phyloP scores from a whole-genome alignment of 2,888 invertebrate genomes.

The Hypselothyrea guttata region DNA sequence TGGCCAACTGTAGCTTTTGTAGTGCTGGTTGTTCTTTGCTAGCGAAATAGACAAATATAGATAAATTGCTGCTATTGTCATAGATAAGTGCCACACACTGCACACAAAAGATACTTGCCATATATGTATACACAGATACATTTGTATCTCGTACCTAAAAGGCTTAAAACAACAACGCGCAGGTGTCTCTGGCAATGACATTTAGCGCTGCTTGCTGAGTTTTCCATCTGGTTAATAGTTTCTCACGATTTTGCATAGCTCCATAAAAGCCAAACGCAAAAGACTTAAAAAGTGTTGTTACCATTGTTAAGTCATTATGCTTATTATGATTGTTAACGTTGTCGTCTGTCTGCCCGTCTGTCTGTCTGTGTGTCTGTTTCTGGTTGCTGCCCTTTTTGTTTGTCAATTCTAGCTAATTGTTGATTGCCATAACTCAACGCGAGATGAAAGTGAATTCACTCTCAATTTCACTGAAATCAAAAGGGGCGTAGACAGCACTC shows the following conservation, averaged over 20 bases:
- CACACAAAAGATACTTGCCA: too few species aligned
- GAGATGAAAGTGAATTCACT: conserved; percentile 22
- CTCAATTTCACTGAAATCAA: conserved; percentile 13
- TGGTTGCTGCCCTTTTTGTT: too few species aligned
- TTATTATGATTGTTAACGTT: too few species aligned
- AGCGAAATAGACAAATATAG: conserved; percentile 49
- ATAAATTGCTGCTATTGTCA: conserved; percentile 61
- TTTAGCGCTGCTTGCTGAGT: conserved; percentile 34
- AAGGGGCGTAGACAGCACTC: not conserved
- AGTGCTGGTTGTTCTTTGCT: conserved; percentile 22
- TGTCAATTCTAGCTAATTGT: not conserved
- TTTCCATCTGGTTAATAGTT: conserved; percentile 22
- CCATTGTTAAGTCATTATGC: too few species aligned
- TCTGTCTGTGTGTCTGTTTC: too few species aligned
- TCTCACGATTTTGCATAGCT: conserved; percentile 38
- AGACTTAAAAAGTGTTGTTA: too few species aligned
- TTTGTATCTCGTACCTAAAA: not conserved
- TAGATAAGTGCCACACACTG: conserved; percentile 11
- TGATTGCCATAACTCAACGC: conserved; percentile 5
- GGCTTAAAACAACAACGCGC: conserved; percentile 32
- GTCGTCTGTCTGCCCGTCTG: too few species aligned
- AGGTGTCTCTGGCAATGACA: conserved; percentile 64
- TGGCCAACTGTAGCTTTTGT: not conserved
- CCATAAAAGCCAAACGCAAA: not conserved
- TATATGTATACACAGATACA: conserved; percentile 8